Base-by-base conservation (phyloP, 2,797 vertebrate species). In the Gymnothorax reevesii region DNA sequence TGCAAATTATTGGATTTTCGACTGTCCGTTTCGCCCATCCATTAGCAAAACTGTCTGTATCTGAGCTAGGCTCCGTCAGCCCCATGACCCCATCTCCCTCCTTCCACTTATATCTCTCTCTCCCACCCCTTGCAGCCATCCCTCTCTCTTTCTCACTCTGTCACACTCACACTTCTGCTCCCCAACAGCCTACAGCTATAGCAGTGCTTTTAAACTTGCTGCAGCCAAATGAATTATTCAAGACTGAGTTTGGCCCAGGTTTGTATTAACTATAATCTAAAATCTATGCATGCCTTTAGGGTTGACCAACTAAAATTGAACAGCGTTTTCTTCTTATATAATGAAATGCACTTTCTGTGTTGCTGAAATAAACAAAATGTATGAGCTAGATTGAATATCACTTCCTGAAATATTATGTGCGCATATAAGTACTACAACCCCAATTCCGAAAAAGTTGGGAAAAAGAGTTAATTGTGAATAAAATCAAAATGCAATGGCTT, bases 281-380 rank as follows among this genome's bases (percentile, higher is more conserved):
- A 69, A 69, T 69, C 22, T 69, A 69, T 6, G 22, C 22, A 69
- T 6, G 2, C n/a, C 64, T 69, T 69, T 69, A n/a, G 64, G 22
- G n/a, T 69, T 69, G 64, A 69, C 64, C 64, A 69, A 69, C 8
- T 7, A 69, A 25, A 69, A 69, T n/a, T n/a, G 64, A n/a, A 6
- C 20, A 64, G 3, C 62, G 22, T 7, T 69, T 69, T n/a, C 22
- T 69, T 69, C 64, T 69, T 69, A 66, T 12, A 69, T 22, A 69
- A 69, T 69, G 25, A n/a, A 69, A 69, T 69, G 64, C 22, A 0
- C 9, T 69, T 6, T 69, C 22, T 69, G 64, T 42, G 64, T 69
- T n/a, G 25, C 64, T 69, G 64, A 69, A 69, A 69, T 69, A 69
- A 69, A 69, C 25, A n/a, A n/a, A 66, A 66, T 66, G 25, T 66